Evolutionary conservation across 2,797 vertebrate species (phyloP), one percentile per base, ranked within the genome.

Genomic region (Tarsius wallacei): DNA sequence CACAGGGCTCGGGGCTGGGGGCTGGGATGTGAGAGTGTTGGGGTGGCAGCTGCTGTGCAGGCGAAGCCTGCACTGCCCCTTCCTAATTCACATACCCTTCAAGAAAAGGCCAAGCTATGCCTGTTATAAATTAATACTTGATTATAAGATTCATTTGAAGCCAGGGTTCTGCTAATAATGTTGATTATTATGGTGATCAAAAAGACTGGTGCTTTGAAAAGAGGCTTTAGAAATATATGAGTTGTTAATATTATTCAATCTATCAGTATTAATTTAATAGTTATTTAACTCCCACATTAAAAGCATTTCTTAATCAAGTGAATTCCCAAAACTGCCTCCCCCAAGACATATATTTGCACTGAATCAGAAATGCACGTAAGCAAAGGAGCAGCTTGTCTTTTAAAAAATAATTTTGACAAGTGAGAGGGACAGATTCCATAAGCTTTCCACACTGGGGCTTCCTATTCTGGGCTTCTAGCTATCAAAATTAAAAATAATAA

Each of bases 131-230:
- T 10, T 95, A 47, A 78, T 61, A 66, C 24, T 86, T 22, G 33
- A 89, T 74, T 86, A 68, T 83, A 80, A 80, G 57, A 89, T 93
- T 83, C 51, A 90, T 74, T 59, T 94, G 74, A 95, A 70, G 63
- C 85, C 36, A 93, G 55, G 6, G 71, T 88, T 86, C 33, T 89
- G 57, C 13, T 17, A 73, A 21, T 77, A 66, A 77, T 63, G 47
- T 88, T 97, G 88, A 88, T 86, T 74, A 87, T 85, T 13, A 73
- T 21, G 5, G 68, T 90, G 76, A 94, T 88, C 42, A 74, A 93
- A 95, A 94, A 12, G n/a, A 64, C n/a, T 84, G 21, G 36, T 63
- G 31, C 24, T 77, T 91, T 94, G 36, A 91, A 94, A 83, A 80
- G 21, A 88, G 12, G 22, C 24, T 87, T 93, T 85, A 71, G 59